Evolutionary conservation across 2,888 invertebrate genomes (phyloP), one percentile per base, ranked within the genome.

Genomic region (Homarus gammarus): DNA sequence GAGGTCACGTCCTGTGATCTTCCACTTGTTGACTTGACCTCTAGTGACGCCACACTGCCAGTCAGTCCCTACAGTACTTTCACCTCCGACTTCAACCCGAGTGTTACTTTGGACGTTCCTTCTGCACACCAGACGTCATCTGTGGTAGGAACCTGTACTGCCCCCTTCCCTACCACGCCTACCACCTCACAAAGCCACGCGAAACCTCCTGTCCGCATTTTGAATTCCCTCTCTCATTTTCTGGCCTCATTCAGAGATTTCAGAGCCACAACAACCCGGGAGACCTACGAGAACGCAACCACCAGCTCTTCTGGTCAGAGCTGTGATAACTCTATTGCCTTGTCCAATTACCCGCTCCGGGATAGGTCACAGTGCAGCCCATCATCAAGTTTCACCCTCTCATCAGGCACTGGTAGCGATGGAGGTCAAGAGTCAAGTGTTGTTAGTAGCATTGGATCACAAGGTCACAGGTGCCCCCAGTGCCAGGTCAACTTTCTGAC

Each of bases 401-500:
- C 83, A n/a, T 44, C 83, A 18, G 70, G 33, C 38, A 33, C 61
- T 18, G 75, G n/a, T n/a, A 68, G 75, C 15, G 22, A 73, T 15
- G 56, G 85, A 36, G 61, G 38, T 75, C 75, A 84, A 18, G 61
- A 27, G 49, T 83, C 70, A 73, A 27, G 40, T 8, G 73, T 18
- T 38, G 27, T 33, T 38, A n/a, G 31, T n/a, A 44, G 15, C 12
- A 49, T 18, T n/a, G 36, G 49, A 33, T 56, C 44, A 15, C 61
- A 31, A 38, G 78, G 78, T 51, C 78, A 86, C 79, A 51, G 38
- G 27, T 86, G 86, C 56, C 78, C 86, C 5, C 38, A 51, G 27
- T 86, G 86, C n/a, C 86, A 86, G 70, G 86, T 86, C 27, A 64
- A 68, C 56, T 86, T 86, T 51, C 86, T 79, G 27, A 86, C 78